Evolutionary conservation across 2,888 invertebrate species (phyloP), one percentile per base, ranked within the genome.

Genomic region (Oeneis ivallda): DNA sequence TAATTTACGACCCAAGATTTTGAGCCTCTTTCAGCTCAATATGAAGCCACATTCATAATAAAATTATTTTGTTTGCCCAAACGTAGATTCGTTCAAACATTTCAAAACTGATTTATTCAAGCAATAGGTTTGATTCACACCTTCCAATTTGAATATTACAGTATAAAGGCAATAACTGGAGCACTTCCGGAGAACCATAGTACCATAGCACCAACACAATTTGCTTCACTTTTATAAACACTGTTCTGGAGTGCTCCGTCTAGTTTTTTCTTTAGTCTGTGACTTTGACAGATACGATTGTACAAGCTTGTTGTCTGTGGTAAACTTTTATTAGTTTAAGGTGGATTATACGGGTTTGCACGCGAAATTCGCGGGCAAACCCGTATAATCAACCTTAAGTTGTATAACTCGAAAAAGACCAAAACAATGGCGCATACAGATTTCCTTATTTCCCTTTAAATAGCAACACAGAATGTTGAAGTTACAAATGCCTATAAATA

Each of bases 381-480:
- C 34, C 8, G 9, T 53, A n/a, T n/a, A n/a, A n/a, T 15, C 15
- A n/a, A 15, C 34, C 34, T 26, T 15, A 34, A 9, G 34, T 53
- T 34, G 32, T 15, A 10, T 50, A 10, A 47, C 9, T 53, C 9
- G 34, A 34, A n/a, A 15, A 41, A 39, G 6, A 37, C 15, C 76
- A 65, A 71, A 80, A 80, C 72, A 75, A 76, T 77, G 76, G 78
- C 79, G 79, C 80, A 74, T 68, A 47, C 47, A 17, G 49, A 26
- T 6, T 10, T 50, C 73, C 64, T 47, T 13, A 39, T 50, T 52
- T 43, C 26, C 32, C 43, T 39, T 79, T 74, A 76, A 77, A 78
- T 82, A 83, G 85, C 87, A 86, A 88, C 86, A 84, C 81, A 82
- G 78, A 83, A 82, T 81, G 79, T 80, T 74, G 76, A 81, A 87